Evolutionary conservation across 2,888 invertebrate genomes (phyloP), one percentile per base, ranked within the genome.

Genomic region (Plagiodera versicolora): DNA sequence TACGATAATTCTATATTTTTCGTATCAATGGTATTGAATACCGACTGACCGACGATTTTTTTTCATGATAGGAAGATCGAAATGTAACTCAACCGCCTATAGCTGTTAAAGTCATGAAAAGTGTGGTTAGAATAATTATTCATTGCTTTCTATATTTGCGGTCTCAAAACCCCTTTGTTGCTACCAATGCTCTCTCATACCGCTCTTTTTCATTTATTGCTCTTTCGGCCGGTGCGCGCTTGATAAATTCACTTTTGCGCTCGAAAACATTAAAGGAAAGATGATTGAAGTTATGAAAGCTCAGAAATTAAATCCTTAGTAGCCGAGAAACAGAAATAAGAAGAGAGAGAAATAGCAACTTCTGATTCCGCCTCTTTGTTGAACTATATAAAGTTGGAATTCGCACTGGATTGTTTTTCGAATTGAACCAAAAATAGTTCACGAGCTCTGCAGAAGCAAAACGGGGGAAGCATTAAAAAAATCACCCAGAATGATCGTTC

Each of bases 281-380:
- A 79, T 79, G 79, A 80, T 79, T 80, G 79, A 79, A 79, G 79
- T 80, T 79, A 79, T 79, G 79, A 80, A 79, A 79, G 77, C 77
- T 75, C 76, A 79, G 78, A 79, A 80, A 80, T 80, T 78, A 79
- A 80, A 79, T 78, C 76, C 72, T 69, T 63, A 58, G 64, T 62
- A 64, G 64, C 53, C 60, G 57, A 14, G 39, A 39, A 14, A 39
- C 10, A 39, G 32, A 4, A 11, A 32, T 11, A 32, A n/a, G 11
- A 11, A n/a, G 14, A 39, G 2, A 8, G 4, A 1, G 14, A 2
- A n/a, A 39, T 32, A 11, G n/a, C n/a, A n/a, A 1, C 14, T 39
- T 14, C 14, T 3, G 39, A 24, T 24, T 3, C 6, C 24, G 24
- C 24, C 24, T 6, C 24, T 24, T 6, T 6, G 24, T 24, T 5